phyloP scores from a whole-genome alignment of 2,113 vertebrate species.

The Neotoma lepida region DNA sequence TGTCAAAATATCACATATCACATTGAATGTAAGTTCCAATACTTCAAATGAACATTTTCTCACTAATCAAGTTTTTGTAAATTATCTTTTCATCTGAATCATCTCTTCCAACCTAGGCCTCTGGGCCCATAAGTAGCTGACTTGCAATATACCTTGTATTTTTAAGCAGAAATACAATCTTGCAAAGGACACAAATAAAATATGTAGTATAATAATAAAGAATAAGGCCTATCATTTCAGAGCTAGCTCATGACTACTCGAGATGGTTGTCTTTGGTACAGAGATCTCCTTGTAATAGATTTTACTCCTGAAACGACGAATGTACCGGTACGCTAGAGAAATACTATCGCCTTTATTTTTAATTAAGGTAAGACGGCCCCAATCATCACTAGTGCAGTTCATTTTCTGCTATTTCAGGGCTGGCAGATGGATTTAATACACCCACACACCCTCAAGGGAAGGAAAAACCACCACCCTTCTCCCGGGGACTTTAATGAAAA shows the following conservation, averaged over 20 bases:
- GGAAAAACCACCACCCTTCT: slow-evolving; percentile 55
- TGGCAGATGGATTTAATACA: slow-evolving; percentile 47
- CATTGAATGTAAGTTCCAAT: slow-evolving; percentile 40
- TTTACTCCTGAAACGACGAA: slow-evolving; percentile 29
- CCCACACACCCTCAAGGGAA: slow-evolving; percentile 57
- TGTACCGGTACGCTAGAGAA: neutral
- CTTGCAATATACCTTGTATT: neutral
- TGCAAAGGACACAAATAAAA: slow-evolving; percentile 10
- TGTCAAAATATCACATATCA: slow-evolving; percentile 30
- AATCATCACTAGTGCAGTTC: slow-evolving; percentile 28
- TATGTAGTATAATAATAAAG: neutral
- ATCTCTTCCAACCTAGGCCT: slow-evolving; percentile 23
- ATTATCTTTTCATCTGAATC: slow-evolving; percentile 55
- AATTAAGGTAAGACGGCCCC: slow-evolving; percentile 25
- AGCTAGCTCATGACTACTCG: neutral
- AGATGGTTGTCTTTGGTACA: slow-evolving; percentile 4
- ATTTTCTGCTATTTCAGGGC: slow-evolving; percentile 52
- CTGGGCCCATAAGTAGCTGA: slow-evolving; percentile 17
- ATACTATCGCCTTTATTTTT: neutral
- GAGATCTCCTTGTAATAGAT: slow-evolving; percentile 14
- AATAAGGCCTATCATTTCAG: slow-evolving; percentile 42
- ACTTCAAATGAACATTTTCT: slow-evolving; percentile 33
- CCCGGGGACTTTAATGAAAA: slow-evolving; percentile 65
- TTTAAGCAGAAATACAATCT: slow-evolving; percentile 21
- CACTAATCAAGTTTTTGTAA: slow-evolving; percentile 23